Evolutionary conservation across 2,888 invertebrate genomes (phyloP).

Genomic region (Cephus spinipes): DNA sequence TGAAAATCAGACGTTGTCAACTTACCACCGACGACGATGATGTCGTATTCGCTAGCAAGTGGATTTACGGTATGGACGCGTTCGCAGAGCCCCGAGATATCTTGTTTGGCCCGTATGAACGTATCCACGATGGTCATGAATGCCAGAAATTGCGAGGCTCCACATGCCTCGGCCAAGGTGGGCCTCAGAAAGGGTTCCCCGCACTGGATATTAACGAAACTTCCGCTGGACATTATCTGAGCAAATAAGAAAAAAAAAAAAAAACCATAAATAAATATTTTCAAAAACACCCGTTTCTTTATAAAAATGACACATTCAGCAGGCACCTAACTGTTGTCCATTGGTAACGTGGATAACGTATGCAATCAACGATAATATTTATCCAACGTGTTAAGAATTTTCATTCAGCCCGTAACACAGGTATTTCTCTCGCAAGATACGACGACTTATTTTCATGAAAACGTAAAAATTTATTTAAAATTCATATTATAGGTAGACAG

Average conservation of each 20-base stretch:
- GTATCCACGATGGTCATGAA: constrained; percentile 77
- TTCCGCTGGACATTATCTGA: too few species aligned
- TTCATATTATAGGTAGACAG: too few species aligned
- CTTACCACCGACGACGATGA: constrained; percentile 74
- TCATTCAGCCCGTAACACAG: too few species aligned
- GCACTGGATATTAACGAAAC: too few species aligned
- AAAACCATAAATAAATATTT: background rate
- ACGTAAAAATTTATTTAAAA: too few species aligned
- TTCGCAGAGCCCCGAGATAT: constrained; percentile 69
- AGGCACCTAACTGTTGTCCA: too few species aligned
- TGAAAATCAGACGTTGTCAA: constrained; percentile 20
- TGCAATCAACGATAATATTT: too few species aligned
- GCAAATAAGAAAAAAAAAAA: too few species aligned
- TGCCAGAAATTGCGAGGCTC: constrained; percentile 71
- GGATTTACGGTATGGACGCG: constrained; percentile 68
- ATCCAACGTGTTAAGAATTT: too few species aligned
- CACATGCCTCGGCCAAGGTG: constrained; percentile 71
- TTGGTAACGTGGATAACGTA: too few species aligned
- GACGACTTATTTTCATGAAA: too few species aligned
- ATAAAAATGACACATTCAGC: background rate
- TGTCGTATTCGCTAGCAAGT: constrained; percentile 73
- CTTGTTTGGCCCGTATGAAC: constrained; percentile 67
- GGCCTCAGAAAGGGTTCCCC: constrained; percentile 69
- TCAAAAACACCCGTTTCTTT: background rate
- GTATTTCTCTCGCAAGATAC: too few species aligned